phyloP scores from a whole-genome alignment of 2,113 vertebrate species.

The Neolamprologus cancellatus region DNA sequence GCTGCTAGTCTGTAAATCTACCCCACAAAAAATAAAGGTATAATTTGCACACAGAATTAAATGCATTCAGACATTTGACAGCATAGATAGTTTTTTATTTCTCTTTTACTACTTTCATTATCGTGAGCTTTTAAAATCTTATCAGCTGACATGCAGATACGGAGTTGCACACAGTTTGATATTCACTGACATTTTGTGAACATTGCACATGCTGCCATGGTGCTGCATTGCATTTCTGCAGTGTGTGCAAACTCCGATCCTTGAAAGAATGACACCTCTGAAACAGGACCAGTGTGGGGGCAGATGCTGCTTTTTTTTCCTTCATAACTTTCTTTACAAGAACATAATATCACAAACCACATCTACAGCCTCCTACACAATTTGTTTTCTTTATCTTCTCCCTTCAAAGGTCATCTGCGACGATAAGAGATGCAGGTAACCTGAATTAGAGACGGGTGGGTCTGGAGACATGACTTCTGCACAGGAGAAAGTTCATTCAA shows the following conservation, averaged over 20 bases:
- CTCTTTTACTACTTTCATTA: not conserved
- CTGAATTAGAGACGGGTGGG: slow-evolving; percentile 50
- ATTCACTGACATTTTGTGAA: slow-evolving; percentile 34
- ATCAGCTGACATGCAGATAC: slow-evolving; percentile 4
- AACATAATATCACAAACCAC: slow-evolving; percentile 75
- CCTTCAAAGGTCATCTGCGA: slow-evolving; percentile 74
- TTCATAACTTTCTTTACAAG: slow-evolving; percentile 65
- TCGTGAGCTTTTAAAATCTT: not conserved
- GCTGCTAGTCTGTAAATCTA: not conserved
- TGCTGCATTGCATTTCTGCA: slow-evolving; percentile 40
- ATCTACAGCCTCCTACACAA: slow-evolving; percentile 74
- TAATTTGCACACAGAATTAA: not conserved
- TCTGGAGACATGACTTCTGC: not conserved
- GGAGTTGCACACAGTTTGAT: not conserved
- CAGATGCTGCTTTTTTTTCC: slow-evolving; percentile 43
- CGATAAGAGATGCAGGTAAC: slow-evolving; percentile 62
- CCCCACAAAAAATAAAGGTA: not conserved
- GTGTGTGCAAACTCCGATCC: slow-evolving; percentile 48
- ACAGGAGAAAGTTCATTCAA: slow-evolving; percentile 12
- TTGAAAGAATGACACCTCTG: slow-evolving; percentile 62
- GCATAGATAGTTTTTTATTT: not conserved
- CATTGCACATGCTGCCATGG: not conserved
- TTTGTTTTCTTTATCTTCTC: slow-evolving; percentile 69
- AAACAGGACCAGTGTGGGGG: slow-evolving; percentile 55
- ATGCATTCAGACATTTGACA: not conserved